A percentile compares a stretch with the other conserved stretches of the same genome.
Conservation (phyloP, 2,797 vertebrate species). For the Aldrovandia affinis region DNA sequence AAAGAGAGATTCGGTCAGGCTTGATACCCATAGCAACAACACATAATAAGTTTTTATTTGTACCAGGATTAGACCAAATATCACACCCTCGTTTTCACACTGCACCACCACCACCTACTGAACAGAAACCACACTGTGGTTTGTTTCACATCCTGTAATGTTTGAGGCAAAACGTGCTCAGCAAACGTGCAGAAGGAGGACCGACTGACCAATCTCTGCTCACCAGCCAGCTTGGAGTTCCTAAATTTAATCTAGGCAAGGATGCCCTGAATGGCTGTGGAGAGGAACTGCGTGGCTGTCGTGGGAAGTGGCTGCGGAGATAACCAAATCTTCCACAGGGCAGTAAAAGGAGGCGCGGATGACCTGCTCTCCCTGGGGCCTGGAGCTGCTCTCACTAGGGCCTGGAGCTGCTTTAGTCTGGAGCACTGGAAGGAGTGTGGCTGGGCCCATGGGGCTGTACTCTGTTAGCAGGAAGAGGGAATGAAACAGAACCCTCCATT, state of each 20-base stretch:
- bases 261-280: slow-evolving; percentile 22
- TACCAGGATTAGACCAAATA: slow-evolving; percentile 36
- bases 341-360: not conserved
- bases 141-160: not conserved
- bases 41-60: slow-evolving; percentile 36
- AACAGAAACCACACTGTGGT: slow-evolving; percentile 1
- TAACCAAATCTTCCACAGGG: not conserved
- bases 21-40: slow-evolving; percentile 7
- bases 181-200: not conserved
- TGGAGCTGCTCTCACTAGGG: too few species aligned
- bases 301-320: slow-evolving; percentile 14
- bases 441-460: not conserved
- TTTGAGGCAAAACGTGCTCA: not conserved
- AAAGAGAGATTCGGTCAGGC: slow-evolving; percentile 33
- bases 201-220: not conserved
- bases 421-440: too few species aligned
- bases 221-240: not conserved
- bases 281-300: slow-evolving; percentile 30
- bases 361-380: not conserved
- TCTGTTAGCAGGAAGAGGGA: not conserved
- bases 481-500: not conserved
- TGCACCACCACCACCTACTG: not conserved
- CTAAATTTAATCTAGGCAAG: not conserved
- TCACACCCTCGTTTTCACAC: slow-evolving; percentile 1
- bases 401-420: too few species aligned